Base-by-base conservation (phyloP, 2,797 vertebrate species). In the Lates japonicus region DNA sequence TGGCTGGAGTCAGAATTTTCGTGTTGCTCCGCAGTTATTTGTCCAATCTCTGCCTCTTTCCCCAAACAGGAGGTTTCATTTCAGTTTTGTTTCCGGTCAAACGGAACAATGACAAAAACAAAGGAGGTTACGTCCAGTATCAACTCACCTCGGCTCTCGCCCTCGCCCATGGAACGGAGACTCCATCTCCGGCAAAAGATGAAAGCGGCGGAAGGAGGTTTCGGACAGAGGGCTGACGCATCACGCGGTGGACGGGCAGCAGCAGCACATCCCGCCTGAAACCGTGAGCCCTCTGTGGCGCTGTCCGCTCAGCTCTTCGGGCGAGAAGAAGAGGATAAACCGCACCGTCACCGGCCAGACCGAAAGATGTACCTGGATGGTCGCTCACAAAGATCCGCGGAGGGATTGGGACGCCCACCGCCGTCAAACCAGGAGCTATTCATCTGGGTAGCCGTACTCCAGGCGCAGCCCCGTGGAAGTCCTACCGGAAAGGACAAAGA, bases 271-370 rank as follows among this genome's bases (percentile, higher is more conserved):
- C 54, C 70, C 72, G 64, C 63, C 83, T 16, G 81, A 82, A 60
- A 2, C 79, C 0, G 68, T 80, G 90, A 91, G 81, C 86, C 84
- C 75, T 33, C 84, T 20, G 52, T 87, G 66, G 54, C 76, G 66
- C 92, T 83, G 54, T 75, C 90, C 77, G 75, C 81, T 76, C 58
- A 80, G 81, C 63, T n/a, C 84, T 44, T 82, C 84, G 68, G 96
- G 85, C 1, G 86, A 94, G 86, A 97, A 96, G 93, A 98, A 97
- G 90, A 98, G 97, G 87, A 87, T 95, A 35, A 97, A 97, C 90
- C 96, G 97, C 97, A 33, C 97, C 97, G 16, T 98, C 98, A 4
- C 98, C 98, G 16, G 98, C 97, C 22, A 95, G 98, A 90, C 98
- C 97, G n/a, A 98, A 96, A 92, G 97, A 98, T 71, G 96, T 96